A percentile compares a stretch with the other conserved stretches of the same genome.
These are phyloP conservation scores for Petrophora chlorosata DNA, from an alignment of 2,888 invertebrate genomes.

Conservation along the genomic window DNA sequence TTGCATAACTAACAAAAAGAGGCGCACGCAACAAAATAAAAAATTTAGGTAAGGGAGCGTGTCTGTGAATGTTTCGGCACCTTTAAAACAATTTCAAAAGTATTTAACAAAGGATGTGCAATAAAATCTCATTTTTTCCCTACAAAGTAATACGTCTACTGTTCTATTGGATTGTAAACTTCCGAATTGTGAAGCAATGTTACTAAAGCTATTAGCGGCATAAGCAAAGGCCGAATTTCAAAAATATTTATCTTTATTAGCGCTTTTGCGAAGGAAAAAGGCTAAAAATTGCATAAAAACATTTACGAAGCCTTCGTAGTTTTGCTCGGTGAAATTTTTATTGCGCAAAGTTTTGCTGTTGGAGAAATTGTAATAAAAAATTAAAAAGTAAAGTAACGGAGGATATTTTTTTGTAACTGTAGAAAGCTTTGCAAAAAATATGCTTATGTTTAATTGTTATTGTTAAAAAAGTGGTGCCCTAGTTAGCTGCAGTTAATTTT, in stretches of 20 bases:
- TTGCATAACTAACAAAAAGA: conserved; percentile 57
- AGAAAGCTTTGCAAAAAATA: background rate
- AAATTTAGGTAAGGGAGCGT: conserved; percentile 41
- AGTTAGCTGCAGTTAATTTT: too few relatives aligned
- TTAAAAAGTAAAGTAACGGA: conserved; percentile 39
- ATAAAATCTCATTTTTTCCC: conserved; percentile 72
- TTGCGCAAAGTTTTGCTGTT: conserved; percentile 53
- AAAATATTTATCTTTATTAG: conserved; percentile 41
- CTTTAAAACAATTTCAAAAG: conserved; percentile 59
- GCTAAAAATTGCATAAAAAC: conserved; percentile 61
- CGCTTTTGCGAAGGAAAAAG: conserved; percentile 54
- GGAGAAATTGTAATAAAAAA: conserved; percentile 56
- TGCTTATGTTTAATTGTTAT: background rate
- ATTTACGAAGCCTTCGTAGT: conserved; percentile 36
- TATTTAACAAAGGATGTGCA: conserved; percentile 52
- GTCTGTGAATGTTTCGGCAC: conserved; percentile 55
- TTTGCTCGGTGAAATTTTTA: conserved; percentile 57
- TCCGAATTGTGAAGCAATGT: conserved; percentile 70
- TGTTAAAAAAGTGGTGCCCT: background rate
- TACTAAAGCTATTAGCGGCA: conserved; percentile 70
- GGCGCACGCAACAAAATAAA: conserved; percentile 50
- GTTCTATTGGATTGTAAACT: conserved; percentile 71
- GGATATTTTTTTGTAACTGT: conserved; percentile 8
- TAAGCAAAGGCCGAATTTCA: conserved; percentile 41
- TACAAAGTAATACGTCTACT: conserved; percentile 77